phyloP scores from a whole-genome alignment of 2,888 invertebrate species.

The Leistus spinibarbis region DNA sequence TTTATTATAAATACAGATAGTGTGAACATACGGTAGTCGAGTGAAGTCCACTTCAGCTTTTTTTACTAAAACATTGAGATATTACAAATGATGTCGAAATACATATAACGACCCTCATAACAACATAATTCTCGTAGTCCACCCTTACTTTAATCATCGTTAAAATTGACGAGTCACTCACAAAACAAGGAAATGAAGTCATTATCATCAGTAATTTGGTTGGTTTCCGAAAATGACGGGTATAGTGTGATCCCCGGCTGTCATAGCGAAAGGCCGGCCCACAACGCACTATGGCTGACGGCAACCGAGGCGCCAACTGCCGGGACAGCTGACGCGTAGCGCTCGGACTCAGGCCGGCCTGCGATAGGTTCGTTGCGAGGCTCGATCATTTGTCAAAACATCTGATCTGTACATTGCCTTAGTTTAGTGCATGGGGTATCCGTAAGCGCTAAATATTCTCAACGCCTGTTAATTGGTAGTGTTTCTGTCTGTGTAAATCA shows the following conservation, averaged over 20 bases:
- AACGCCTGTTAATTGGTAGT: constrained; percentile 27
- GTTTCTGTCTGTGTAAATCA: constrained; percentile 31
- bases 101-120: neutral
- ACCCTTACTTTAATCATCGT: neutral
- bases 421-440: neutral
- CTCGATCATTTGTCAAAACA: constrained; percentile 28
- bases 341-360: constrained; percentile 13
- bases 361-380: constrained; percentile 32
- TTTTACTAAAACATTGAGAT: neutral
- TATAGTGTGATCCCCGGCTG: constrained; percentile 25
- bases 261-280: constrained; percentile 26
- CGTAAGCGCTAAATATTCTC: constrained; percentile 15
- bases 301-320: constrained; percentile 31
- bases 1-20: too few species aligned
- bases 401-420: neutral
- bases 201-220: constrained; percentile 4
- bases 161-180: neutral
- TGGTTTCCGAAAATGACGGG: constrained; percentile 17
- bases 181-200: constrained; percentile 9
- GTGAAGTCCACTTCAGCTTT: too few species aligned
- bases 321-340: constrained; percentile 18
- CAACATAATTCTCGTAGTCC: neutral
- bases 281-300: constrained; percentile 37
- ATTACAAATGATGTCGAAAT: neutral
- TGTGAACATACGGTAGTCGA: too few species aligned